A percentile compares a stretch with the other conserved stretches of the same genome.
phyloP scores from a whole-genome alignment of 2,888 invertebrate genomes.

The Cyaniris semiargus region DNA sequence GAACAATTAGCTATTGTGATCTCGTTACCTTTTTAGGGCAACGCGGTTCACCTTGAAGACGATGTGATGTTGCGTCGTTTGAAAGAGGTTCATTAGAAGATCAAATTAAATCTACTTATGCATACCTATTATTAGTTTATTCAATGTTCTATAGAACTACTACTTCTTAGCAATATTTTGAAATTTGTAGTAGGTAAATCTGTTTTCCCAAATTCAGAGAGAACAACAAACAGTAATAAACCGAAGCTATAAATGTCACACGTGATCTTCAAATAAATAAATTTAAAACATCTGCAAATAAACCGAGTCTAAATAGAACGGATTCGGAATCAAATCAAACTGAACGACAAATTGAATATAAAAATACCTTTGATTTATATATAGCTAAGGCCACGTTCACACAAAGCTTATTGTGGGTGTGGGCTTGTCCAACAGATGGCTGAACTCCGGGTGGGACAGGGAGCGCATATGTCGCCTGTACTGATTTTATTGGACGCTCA shows the following conservation, averaged over 20 bases:
- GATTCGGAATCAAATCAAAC: conserved; percentile 12
- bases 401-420: conserved; percentile 62
- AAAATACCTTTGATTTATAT: conserved; percentile 42
- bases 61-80: background rate
- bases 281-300: conserved; percentile 8
- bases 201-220: background rate
- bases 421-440: conserved; percentile 68
- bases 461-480: conserved; percentile 65
- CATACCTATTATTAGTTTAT: no score
- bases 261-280: background rate
- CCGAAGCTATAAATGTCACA: conserved; percentile 6
- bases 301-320: background rate
- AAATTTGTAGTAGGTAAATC: background rate
- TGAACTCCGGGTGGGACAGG: conserved; percentile 60
- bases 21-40: conserved; percentile 20
- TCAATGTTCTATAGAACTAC: no score
- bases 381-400: conserved; percentile 50
- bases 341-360: conserved; percentile 27
- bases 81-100: background rate
- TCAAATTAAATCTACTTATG: background rate
- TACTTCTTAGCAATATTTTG: no score
- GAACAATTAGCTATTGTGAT: conserved; percentile 22
- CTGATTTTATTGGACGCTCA: conserved; percentile 61
- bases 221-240: background rate
- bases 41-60: conserved; percentile 8